These are phyloP conservation scores for Sepioteuthis lessoniana DNA, from an alignment of 2,888 invertebrate genomes.

Conservation along the genomic window DNA sequence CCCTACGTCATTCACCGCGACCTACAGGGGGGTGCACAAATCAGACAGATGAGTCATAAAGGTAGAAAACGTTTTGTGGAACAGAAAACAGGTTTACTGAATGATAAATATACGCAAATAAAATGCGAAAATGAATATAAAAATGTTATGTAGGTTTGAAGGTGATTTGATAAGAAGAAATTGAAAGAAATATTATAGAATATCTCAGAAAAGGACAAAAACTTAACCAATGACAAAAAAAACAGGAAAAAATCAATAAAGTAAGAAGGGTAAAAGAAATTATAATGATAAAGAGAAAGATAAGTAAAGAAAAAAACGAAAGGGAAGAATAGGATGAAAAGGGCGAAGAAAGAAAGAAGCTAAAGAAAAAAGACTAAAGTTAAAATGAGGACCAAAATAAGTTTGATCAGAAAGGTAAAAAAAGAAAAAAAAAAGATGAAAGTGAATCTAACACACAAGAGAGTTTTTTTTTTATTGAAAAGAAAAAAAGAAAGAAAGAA, in stretches of 20 bases:
- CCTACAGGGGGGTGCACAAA: neutral
- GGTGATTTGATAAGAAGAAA: neutral
- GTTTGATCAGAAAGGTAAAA: too few relatives aligned
- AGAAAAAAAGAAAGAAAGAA: too few relatives aligned
- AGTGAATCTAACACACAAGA: too few relatives aligned
- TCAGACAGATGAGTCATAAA: neutral
- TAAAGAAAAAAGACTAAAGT: too few relatives aligned
- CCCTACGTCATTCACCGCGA: neutral
- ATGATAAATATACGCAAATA: neutral
- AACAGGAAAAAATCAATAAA: too few relatives aligned
- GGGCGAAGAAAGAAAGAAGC: neutral
- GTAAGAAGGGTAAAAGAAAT: too few relatives aligned
- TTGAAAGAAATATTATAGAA: neutral
- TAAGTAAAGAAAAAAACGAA: neutral
- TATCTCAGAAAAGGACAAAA: too few relatives aligned
- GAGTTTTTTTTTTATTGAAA: too few relatives aligned
- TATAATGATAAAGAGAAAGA: neutral
- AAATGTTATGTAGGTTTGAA: neutral
- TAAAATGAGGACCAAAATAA: too few relatives aligned
- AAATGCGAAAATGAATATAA: neutral
- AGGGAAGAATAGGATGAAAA: neutral
- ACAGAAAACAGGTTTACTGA: neutral
- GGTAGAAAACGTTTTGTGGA: neutral
- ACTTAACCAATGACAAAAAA: too few relatives aligned
- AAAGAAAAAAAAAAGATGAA: too few relatives aligned